Conservation (phyloP, 1,140 invertebrate species). For the Galleria mellonella region DNA sequence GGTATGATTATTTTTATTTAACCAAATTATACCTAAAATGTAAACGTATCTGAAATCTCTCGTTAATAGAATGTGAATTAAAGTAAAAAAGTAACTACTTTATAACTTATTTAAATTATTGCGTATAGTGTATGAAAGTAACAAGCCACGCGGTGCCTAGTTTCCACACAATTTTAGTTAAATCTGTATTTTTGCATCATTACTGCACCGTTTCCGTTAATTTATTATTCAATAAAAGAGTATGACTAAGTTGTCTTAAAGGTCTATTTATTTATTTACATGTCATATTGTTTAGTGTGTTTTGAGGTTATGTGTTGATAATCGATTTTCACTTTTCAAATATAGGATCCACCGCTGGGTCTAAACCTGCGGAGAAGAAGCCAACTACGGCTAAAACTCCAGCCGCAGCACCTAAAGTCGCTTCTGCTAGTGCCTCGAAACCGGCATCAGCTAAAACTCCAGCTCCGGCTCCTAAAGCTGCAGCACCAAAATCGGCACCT, state of each 20-base stretch:
- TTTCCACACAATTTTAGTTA: neutral
- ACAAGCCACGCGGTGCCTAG: neutral
- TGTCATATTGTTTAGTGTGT: too few species aligned
- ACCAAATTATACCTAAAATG: neutral
- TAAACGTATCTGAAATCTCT: too few species aligned
- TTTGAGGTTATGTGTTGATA: too few species aligned
- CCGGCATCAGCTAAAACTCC: slow-evolving; percentile 56
- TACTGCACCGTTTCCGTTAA: too few species aligned
- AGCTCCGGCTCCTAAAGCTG: slow-evolving; percentile 50
- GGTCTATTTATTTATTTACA: too few species aligned
- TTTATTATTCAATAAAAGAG: too few species aligned
- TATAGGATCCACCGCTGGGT: slow-evolving; percentile 34
- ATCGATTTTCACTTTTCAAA: too few species aligned
- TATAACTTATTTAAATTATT: too few species aligned
- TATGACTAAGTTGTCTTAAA: too few species aligned
- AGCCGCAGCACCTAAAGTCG: slow-evolving; percentile 58
- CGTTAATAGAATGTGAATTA: too few species aligned
- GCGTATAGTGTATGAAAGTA: neutral
- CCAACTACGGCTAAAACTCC: slow-evolving; percentile 75
- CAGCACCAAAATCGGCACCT: slow-evolving; percentile 46
- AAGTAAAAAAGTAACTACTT: too few species aligned
- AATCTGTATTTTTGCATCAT: too few species aligned
- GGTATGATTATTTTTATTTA: slow-evolving; percentile 33
- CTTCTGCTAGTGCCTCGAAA: slow-evolving; percentile 33
- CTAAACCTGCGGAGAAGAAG: slow-evolving; percentile 79